Conservation (phyloP, 2,113 vertebrate species). For the Ctenodactylus gundi region DNA sequence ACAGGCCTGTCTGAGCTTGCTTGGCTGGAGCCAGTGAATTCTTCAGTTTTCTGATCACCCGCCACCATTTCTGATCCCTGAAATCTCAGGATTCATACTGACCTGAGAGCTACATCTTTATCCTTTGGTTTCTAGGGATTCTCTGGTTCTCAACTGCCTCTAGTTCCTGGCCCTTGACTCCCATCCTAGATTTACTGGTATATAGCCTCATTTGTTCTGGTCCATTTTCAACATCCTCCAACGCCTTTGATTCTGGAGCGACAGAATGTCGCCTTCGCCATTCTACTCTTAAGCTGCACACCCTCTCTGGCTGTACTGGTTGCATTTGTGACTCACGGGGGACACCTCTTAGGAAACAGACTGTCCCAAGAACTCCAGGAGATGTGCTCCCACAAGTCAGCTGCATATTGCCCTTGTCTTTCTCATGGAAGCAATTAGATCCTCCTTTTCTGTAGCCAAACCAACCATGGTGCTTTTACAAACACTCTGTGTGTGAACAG, state of each 20-base stretch:
- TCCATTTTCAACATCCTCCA: not conserved
- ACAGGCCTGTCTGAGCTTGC: not conserved
- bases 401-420: not conserved
- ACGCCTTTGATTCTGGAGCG: not conserved
- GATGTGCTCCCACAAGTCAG: not conserved
- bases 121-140: not conserved
- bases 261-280: not conserved
- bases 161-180: not conserved
- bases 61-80: not conserved
- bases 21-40: not conserved
- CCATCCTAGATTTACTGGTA: not conserved
- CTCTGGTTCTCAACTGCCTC: not conserved
- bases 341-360: not conserved
- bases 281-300: not conserved
- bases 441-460: not conserved
- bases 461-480: not conserved
- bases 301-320: not conserved
- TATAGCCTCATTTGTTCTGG: not conserved
- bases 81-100: not conserved
- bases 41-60: not conserved
- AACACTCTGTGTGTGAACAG: slow-evolving; percentile 7
- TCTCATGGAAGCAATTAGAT: not conserved
- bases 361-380: not conserved
- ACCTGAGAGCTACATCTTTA: slow-evolving; percentile 1
- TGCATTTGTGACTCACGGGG: not conserved